Base-by-base conservation (phyloP, 37 sponge, comb jelly and placozoan genomes). In the Beroe ovata region DNA sequence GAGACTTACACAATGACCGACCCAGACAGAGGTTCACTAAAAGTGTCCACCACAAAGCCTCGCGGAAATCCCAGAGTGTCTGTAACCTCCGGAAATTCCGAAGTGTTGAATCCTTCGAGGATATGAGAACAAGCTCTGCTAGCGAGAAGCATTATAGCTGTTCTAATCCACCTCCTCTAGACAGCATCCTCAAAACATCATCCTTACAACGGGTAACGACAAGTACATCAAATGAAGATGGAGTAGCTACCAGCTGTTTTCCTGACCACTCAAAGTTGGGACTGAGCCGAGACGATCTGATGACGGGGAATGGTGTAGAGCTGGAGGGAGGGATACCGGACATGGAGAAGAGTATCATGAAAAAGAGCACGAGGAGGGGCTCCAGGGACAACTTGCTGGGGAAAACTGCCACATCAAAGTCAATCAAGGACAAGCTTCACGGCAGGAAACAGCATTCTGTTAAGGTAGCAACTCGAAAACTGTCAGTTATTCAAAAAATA, bases 41-140 rank as follows among this genome's bases (percentile, higher is more conserved):
- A 62, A 62, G 29, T 25, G 63, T 62, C 28, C 29, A 20, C 4
- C 23, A 25, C 4, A 62, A 4, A 62, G 20, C 63, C 23, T 14
- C 63, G 4, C 8, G 23, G 29, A 26, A 62, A 20, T 62, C 63
- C 20, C 63, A 66, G 34, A 26, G 69, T 8, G 69, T 29, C 8
- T 66, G 69, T 37, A 66, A 66, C 16, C 16, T 66, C 18, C 25
- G 69, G 69, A 66, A 18, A 18, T 66, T 66, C 69, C 69, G 30
- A 34, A 66, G 69, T 30, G 29, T 66, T 66, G 69, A 66, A 66
- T 66, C 69, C 8, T 30, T 66, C 16, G 30, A 66, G 25, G 69
- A 66, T 8, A 18, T 66, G 36, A n/a, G n/a, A n/a, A n/a, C n/a
- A n/a, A n/a, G n/a, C n/a, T n/a, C n/a, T n/a, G n/a, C n/a, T 47